Conservation (phyloP, 1,140 invertebrate species). For the Sycophaga agraensis region DNA sequence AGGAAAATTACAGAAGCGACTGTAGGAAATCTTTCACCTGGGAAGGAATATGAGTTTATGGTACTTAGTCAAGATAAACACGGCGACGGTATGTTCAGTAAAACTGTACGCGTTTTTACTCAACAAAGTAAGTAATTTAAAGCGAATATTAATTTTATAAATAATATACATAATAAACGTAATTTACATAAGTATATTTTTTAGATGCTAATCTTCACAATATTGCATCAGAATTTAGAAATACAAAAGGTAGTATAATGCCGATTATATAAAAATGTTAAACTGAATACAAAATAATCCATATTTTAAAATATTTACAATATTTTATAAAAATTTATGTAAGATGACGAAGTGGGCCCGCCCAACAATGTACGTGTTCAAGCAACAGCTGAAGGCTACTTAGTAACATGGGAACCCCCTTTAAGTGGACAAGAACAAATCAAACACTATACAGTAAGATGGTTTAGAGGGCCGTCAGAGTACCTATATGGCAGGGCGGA, state of each 20-base stretch:
- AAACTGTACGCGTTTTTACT: conserved; percentile 76
- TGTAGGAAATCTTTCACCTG: conserved; percentile 73
- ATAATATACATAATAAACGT: neutral
- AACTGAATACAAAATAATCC: too few species aligned
- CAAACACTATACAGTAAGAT: conserved; percentile 64
- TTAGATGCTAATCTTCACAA: conserved; percentile 42
- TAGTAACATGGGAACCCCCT: conserved; percentile 74
- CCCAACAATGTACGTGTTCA: conserved; percentile 69
- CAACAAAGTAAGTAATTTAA: conserved; percentile 52
- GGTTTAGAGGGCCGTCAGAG: conserved; percentile 63
- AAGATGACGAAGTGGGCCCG: conserved; percentile 58
- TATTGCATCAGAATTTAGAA: conserved; percentile 45
- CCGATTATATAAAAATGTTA: too few species aligned
- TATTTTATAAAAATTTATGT: neutral
- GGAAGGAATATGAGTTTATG: conserved; percentile 86
- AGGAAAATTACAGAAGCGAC: conserved; percentile 76
- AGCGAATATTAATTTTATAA: neutral
- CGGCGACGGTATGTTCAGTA: conserved; percentile 89
- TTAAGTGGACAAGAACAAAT: conserved; percentile 60
- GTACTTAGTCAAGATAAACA: conserved; percentile 83
- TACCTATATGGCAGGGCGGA: conserved; percentile 62
- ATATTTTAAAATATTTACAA: too few species aligned
- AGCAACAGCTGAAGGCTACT: conserved; percentile 64
- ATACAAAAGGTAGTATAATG: conserved; percentile 33
- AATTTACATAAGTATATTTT: too few species aligned